phyloP scores from a whole-genome alignment of 1,140 invertebrate genomes.

The Ditylenchus dipsaci region DNA sequence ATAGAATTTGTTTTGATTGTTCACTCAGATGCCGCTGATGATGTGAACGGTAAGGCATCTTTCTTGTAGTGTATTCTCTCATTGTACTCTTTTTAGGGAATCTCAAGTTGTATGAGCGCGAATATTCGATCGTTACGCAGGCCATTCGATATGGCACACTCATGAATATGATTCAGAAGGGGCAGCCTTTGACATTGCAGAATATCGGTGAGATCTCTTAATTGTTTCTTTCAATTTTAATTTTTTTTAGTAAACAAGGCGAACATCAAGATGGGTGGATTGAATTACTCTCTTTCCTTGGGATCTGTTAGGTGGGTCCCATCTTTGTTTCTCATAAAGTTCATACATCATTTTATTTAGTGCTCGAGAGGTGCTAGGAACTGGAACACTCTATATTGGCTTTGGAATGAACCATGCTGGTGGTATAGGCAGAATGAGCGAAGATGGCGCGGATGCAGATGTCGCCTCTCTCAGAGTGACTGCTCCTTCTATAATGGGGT shows the following conservation, averaged over 20 bases:
- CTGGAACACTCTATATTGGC: constrained; percentile 11
- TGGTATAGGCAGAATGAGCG: constrained; percentile 26
- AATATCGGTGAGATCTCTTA: constrained; percentile 1
- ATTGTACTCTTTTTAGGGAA: constrained; percentile 1
- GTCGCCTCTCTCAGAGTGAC: background rate
- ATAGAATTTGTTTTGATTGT: background rate
- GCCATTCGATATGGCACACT: constrained; percentile 5
- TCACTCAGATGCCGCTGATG: background rate
- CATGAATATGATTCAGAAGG: background rate
- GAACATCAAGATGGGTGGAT: constrained; percentile 5
- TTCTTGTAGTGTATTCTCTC: background rate
- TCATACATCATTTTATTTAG: background rate
- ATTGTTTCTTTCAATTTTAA: background rate
- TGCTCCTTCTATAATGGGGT: constrained; percentile 1
- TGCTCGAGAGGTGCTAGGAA: background rate
- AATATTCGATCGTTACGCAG: constrained; percentile 3
- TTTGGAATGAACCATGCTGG: constrained; percentile 23
- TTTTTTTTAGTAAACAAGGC: constrained; percentile 9
- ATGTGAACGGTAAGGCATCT: background rate
- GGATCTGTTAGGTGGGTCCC: background rate
- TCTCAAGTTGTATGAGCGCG: background rate
- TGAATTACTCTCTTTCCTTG: background rate
- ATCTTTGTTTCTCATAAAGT: background rate
- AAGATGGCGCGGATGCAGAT: background rate
- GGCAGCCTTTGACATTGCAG: background rate